phyloP scores from a whole-genome alignment of 2,888 invertebrate genomes.

The Coenonympha arcania region DNA sequence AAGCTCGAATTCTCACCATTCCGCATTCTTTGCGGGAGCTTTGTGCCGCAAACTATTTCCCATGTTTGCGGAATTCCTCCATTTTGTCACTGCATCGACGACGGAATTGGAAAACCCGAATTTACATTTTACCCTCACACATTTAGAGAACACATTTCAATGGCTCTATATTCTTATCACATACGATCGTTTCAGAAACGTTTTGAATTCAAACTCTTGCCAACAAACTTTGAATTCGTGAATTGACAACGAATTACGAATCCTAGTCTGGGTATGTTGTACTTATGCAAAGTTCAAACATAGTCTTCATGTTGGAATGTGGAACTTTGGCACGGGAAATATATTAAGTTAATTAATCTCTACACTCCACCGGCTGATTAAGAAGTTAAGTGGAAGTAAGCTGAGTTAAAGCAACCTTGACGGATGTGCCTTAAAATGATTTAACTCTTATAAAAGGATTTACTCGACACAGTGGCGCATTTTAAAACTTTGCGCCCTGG shows the following conservation, averaged over 20 bases:
- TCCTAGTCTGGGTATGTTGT: background rate
- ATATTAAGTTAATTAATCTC: background rate
- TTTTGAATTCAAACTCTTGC: background rate
- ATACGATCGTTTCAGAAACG: background rate
- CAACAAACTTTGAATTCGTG: background rate
- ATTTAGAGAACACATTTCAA: background rate
- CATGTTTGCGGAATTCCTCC: background rate
- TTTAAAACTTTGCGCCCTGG: too few relatives aligned
- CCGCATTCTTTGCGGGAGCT: constrained; percentile 14
- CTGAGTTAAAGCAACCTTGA: too few relatives aligned
- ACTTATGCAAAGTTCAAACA: background rate
- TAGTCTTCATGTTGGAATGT: background rate
- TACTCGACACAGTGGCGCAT: too few relatives aligned
- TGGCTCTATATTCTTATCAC: background rate
- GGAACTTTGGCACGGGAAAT: background rate
- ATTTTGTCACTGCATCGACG: background rate
- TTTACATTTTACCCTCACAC: background rate
- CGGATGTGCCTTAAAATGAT: too few relatives aligned
- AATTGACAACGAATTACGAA: background rate
- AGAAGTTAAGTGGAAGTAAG: too few relatives aligned
- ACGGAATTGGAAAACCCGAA: background rate
- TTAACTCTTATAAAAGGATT: too few relatives aligned
- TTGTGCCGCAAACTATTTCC: background rate
- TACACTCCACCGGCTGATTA: too few relatives aligned
- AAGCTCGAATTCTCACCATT: constrained; percentile 7